These are phyloP conservation scores for Aleadryas rufinucha DNA, from an alignment of 2,113 vertebrate genomes.

Conservation along the genomic window DNA sequence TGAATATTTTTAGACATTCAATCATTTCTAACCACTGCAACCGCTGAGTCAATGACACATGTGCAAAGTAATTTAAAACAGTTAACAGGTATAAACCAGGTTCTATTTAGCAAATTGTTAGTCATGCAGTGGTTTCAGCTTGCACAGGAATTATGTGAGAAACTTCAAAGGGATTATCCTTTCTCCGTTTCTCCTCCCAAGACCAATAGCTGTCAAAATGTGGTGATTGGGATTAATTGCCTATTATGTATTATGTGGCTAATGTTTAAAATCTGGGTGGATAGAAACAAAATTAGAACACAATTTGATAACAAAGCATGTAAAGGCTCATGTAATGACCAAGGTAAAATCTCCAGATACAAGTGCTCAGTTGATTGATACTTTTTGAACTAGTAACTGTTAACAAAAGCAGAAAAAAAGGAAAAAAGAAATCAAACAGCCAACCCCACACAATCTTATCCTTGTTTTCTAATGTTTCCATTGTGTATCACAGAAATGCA, in stretches of 20 bases:
- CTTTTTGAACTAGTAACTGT: background rate
- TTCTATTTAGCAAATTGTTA: background rate
- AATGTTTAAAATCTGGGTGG: background rate
- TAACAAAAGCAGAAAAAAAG: background rate
- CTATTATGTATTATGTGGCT: background rate
- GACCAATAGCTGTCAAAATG: background rate
- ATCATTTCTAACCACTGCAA: background rate
- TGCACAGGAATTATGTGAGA: background rate
- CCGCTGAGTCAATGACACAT: background rate
- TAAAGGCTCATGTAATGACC: background rate
- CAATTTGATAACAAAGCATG: background rate
- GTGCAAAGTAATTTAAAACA: constrained; percentile 28
- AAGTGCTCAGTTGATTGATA: background rate
- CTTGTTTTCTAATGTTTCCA: background rate
- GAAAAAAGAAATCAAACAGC: background rate
- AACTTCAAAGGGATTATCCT: constrained; percentile 12
- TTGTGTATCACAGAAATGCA: background rate
- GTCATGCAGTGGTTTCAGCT: constrained; percentile 6
- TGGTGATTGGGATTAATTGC: background rate
- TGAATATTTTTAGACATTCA: background rate
- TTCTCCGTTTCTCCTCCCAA: background rate
- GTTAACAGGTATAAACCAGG: constrained; percentile 29
- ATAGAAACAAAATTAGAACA: background rate
- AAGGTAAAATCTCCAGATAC: background rate
- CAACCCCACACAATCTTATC: background rate